Base-by-base conservation (phyloP, 2,888 invertebrate genomes). In the Muscina levida region DNA sequence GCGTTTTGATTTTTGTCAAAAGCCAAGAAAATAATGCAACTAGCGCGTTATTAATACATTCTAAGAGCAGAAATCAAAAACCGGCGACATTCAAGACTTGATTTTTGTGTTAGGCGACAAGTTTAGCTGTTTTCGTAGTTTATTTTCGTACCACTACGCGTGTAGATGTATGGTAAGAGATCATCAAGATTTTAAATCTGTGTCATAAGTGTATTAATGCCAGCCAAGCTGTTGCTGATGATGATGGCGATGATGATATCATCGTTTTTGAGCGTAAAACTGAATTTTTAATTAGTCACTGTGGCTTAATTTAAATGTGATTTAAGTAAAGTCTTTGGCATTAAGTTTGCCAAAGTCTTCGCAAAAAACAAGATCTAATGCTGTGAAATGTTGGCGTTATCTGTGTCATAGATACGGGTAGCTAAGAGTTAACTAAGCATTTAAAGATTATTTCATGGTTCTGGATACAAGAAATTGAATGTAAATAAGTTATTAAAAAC, bases 171-270 rank as follows among this genome's bases (percentile, higher is more conserved):
- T 42, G 39, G 39, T 22, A 39, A 17, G 42, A 17, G 42, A 62
- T 17, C 42, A 42, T 39, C 62, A 42, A 6, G 19, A 22, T 51
- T 19, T 51, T 19, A 51, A 62, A 62, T 62, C 39, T 62, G 62
- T 62, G 62, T 62, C 62, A 62, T 42, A 42, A 15, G 39, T 42
- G 59, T 59, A 59, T 59, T 59, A 59, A 59, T 17, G 42, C 22
- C 39, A 62, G 62, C 44, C 73, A 81, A 74, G 71, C 77, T n/a
- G n/a, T n/a, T n/a, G n/a, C n/a, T n/a, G n/a, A n/a, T n/a, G n/a
- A n/a, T n/a, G n/a, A n/a, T n/a, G n/a, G 76, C n/a, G 56, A 31
- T 37, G 46, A 46, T 79, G 77, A 77, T 77, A 77, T 81, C 80
- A 80, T 80, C 79, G 51, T 11, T n/a, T n/a, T 4, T 8, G 5